Base-by-base conservation (phyloP, 64 coral and sea anemone species). In the Montipora foliosa region DNA sequence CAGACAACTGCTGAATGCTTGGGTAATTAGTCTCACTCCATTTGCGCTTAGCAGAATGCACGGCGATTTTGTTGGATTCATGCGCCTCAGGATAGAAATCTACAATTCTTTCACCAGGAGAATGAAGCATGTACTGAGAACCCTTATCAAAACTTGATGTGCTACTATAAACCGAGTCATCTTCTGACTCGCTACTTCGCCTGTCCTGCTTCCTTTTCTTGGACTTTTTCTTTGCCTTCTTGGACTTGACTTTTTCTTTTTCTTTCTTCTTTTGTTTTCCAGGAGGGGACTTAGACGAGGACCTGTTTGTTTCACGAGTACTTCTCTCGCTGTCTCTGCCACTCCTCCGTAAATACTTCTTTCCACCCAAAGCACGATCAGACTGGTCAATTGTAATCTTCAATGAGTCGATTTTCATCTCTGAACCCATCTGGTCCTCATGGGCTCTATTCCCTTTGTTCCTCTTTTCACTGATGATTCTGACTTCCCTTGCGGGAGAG, bases 191-290 rank as follows among this genome's bases (percentile, higher is more conserved):
- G 46, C 15, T 44, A 50, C 82, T 50, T 47, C 8, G 2, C 5
- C 47, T 52, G 62, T 86, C 62, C 9, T 72, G 10, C 82, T 86
- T 86, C 11, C 47, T 86, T 72, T 86, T 86, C 82, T 72, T 86
- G n/a, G 82, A 67, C 66, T 86, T 86, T 13, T 86, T 86, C 82
- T 86, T 86, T 72, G 62, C 82, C 19, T 72, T 86, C 64, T 86
- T 86, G 7, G 82, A 8, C 66, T 72, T 86, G 3, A 71, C 47
- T 72, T 86, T 86, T 68, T 86, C 82, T 82, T 82, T 82, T 4
- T 60, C 79, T 44, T 72, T 86, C 47, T 86, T 86, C 82, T 86
- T 86, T 51, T 71, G 82, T 17, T 86, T 86, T 70, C 64, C 45
- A 24, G 82, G 16, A 22, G 82, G 82, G 1, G 82, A 86, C n/a